Evolutionary conservation across 92 coral and sea anemone species (phyloP).

Genomic region (Epizoanthus stellaris): DNA sequence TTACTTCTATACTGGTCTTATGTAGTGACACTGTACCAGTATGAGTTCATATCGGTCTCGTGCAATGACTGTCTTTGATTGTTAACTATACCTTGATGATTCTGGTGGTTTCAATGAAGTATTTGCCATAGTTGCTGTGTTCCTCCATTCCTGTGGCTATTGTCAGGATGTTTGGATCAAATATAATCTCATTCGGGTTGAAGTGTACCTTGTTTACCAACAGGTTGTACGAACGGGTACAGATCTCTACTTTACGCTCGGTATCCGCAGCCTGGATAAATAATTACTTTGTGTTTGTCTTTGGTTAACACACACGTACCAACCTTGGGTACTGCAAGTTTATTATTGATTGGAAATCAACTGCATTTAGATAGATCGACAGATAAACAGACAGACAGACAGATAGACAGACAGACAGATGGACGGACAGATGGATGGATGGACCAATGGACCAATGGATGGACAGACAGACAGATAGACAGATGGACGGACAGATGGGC

Average conservation of each 20-base stretch:
- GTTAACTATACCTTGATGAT: conserved; percentile 77
- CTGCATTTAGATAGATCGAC: no score
- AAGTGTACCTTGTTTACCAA: conserved; percentile 86
- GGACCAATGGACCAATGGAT: no score
- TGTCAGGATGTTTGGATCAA: conserved; percentile 98
- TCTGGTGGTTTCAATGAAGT: conserved; percentile 86
- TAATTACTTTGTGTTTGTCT: neutral
- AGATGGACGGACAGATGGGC: conserved; percentile 1
- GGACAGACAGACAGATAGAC: no score
- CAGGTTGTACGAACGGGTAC: conserved; percentile 88
- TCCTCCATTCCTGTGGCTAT: conserved; percentile 99
- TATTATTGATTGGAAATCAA: no score
- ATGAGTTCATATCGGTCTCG: neutral
- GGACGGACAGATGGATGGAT: no score
- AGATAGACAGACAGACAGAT: no score
- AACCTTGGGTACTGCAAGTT: no score
- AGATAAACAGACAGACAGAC: no score
- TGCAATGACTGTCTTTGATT: neutral
- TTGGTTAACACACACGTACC: no score
- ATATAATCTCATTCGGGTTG: conserved; percentile 97
- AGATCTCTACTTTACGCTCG: conserved; percentile 88
- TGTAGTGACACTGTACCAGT: no score
- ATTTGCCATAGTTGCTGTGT: conserved; percentile 96
- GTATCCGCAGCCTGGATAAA: conserved; percentile 85
- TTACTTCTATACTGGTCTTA: no score